Evolutionary conservation across 2,888 invertebrate species (phyloP).

Genomic region (Phaonia tiefii): DNA sequence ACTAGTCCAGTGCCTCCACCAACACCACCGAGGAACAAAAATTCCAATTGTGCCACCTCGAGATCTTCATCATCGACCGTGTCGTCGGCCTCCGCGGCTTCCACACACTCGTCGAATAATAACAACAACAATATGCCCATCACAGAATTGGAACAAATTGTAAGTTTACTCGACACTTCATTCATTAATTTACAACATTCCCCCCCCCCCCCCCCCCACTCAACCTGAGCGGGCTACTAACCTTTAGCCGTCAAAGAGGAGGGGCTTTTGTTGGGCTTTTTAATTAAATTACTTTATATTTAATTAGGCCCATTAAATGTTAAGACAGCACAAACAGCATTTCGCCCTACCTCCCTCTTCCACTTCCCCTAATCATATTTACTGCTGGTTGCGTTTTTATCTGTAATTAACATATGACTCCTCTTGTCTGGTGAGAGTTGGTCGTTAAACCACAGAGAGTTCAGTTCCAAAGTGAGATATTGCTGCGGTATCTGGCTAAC

Average conservation of each 20-base stretch:
- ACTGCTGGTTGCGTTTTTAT: background rate
- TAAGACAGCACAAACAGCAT: background rate
- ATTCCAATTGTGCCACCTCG: slow-evolving; percentile 78
- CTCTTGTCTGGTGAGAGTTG: background rate
- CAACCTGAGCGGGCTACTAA: no score
- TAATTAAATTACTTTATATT: slow-evolving; percentile 27
- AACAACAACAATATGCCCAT: slow-evolving; percentile 82
- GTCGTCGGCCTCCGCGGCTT: slow-evolving; percentile 74
- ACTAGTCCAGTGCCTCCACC: slow-evolving; percentile 83
- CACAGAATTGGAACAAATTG: slow-evolving; percentile 86
- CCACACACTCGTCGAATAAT: slow-evolving; percentile 78
- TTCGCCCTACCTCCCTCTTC: no score
- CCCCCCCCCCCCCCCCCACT: no score
- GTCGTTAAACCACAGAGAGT: slow-evolving; percentile 30
- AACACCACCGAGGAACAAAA: slow-evolving; percentile 82
- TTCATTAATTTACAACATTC: background rate
- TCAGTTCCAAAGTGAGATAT: background rate
- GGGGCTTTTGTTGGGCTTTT: slow-evolving; percentile 12
- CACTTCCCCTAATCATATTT: background rate
- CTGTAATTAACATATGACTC: slow-evolving; percentile 36
- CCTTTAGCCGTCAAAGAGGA: no score
- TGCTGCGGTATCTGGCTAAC: background rate
- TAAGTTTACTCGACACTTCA: slow-evolving; percentile 80
- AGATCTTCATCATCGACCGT: slow-evolving; percentile 81
- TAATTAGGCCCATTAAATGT: slow-evolving; percentile 29